Conservation (phyloP, 2,888 invertebrate species). For the Sycophila texana region DNA sequence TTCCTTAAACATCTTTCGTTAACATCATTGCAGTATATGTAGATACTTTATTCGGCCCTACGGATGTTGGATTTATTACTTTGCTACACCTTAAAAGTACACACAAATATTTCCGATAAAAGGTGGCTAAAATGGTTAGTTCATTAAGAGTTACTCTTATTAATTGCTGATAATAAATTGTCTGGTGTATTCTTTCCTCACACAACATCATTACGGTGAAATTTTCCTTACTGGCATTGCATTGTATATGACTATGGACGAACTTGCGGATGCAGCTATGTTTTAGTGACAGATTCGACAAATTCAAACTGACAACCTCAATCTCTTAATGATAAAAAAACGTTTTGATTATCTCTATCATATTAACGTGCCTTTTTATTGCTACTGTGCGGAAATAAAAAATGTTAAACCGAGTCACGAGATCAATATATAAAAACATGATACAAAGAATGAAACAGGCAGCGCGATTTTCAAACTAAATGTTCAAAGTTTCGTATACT, state of each 20-base stretch:
- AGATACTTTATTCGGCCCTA: slow-evolving; percentile 44
- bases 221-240: slow-evolving; percentile 60
- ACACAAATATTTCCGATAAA: slow-evolving; percentile 61
- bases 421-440: too few species aligned
- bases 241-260: slow-evolving; percentile 59
- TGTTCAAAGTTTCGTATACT: background rate
- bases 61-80: slow-evolving; percentile 31
- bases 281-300: background rate
- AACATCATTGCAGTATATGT: slow-evolving; percentile 25
- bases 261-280: slow-evolving; percentile 63
- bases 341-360: too few species aligned
- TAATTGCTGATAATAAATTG: slow-evolving; percentile 59
- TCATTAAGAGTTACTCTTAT: slow-evolving; percentile 54
- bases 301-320: background rate
- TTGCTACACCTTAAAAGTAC: slow-evolving; percentile 42
- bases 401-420: too few species aligned
- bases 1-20: background rate
- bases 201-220: slow-evolving; percentile 59
- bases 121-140: slow-evolving; percentile 58
- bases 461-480: too few species aligned
- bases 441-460: too few species aligned
- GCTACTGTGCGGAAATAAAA: too few species aligned
- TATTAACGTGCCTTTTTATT: too few species aligned
- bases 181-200: slow-evolving; percentile 59
- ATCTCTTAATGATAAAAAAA: too few species aligned